Evolutionary conservation across 2,113 vertebrate genomes (phyloP).

Genomic region (Entosphenus tridentatus): DNA sequence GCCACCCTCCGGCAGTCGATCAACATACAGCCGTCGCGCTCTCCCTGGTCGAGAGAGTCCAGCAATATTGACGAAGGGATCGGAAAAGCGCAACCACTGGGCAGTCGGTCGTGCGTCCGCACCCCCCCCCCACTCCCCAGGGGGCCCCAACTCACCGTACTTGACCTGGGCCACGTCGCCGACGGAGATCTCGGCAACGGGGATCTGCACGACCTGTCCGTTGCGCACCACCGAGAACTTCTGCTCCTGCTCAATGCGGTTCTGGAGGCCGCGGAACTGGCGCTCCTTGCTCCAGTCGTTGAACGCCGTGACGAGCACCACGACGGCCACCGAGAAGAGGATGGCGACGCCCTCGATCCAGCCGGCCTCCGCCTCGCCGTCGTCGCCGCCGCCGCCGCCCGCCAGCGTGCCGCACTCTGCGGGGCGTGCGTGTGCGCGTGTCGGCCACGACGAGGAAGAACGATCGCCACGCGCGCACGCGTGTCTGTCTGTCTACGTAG

Average conservation of each 20-base stretch:
- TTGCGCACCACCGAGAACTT: constrained; percentile 86
- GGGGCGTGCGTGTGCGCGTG: background rate
- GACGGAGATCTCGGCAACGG: background rate
- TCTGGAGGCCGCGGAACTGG: constrained; percentile 86
- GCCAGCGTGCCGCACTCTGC: constrained; percentile 35
- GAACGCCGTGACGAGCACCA: constrained; percentile 86
- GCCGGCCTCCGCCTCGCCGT: constrained; percentile 59
- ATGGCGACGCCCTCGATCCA: constrained; percentile 95
- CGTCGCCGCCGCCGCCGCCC: constrained; percentile 28
- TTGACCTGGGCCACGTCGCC: background rate
- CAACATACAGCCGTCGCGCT: too few species aligned
- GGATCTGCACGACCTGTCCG: constrained; percentile 78
- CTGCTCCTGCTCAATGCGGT: constrained; percentile 80
- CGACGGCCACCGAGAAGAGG: constrained; percentile 71
- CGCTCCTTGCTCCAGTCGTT: constrained; percentile 98
- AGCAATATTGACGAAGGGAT: too few species aligned
- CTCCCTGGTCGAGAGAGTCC: too few species aligned
- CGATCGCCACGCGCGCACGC: background rate
- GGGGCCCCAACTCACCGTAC: background rate
- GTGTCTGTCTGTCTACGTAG: background rate
- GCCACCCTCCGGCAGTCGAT: too few species aligned
- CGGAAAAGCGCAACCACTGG: too few species aligned
- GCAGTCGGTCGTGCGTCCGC: too few species aligned
- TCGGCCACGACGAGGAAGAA: background rate
- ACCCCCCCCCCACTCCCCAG: too few species aligned